Base-by-base conservation (phyloP, 2,113 vertebrate species). In the Saccopteryx bilineata region DNA sequence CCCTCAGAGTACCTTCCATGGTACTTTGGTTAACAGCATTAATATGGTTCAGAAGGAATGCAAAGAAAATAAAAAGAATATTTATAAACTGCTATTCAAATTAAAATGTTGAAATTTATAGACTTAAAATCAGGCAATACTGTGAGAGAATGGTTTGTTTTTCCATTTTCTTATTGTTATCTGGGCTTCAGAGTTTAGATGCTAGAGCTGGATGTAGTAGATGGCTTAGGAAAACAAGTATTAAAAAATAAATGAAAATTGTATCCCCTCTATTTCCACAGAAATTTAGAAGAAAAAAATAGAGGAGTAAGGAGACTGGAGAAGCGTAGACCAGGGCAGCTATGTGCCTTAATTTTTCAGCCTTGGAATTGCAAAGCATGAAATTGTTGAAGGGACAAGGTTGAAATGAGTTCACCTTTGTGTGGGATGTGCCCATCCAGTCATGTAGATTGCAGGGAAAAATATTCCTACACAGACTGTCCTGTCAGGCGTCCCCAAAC, bases 21-120 rank as follows among this genome's bases (percentile, higher is more conserved):
- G 9, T 46, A 63, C 31, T 83, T 92, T 7, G 63, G 3, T 69
- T 56, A 33, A 76, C 18, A 88, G 33, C 4, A 89, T 80, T 69
- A 87, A 12, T 14, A 82, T 21, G 9, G 13, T n/a, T 74, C 48
- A 84, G 18, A 69, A 68, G 28, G 21, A 68, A 78, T 61, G 54
- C 2, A 81, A 78, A 82, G 19, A 74, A 69, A 91, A 69, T 39
- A n/a, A 4, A 63, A 7, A 46, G 24, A 68, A 17, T 56, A 82
- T 72, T 74, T 50, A 68, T 58, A 89, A 87, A 56, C 12, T 69
- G 13, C 83, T 88, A 74, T 74, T 82, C 13, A 86, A 78, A 96
- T 82, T 58, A 91, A 86, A 95, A 84, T 63, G 1, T 54, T 88
- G 19, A 71, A 39, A n/a, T 60, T 4, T 48, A 39, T 33, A 72